Conservation (phyloP, 2,888 invertebrate species). For the Strigamia maritima region DNA sequence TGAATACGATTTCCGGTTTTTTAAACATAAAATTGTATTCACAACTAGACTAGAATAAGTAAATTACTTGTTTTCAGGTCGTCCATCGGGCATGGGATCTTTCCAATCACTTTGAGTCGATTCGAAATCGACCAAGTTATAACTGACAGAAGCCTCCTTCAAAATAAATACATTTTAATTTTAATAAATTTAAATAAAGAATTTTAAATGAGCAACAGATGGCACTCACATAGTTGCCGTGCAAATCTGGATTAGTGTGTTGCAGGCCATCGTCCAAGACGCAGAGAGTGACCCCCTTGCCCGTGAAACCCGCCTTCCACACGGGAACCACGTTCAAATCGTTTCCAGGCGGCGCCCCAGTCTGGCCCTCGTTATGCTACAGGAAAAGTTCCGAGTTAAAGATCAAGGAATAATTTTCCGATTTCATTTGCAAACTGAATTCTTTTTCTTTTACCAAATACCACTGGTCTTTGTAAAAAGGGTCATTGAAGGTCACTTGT, state of each 20-base stretch:
- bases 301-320: conserved; percentile 52
- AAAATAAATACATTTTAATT: conserved; percentile 13
- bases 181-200: background rate
- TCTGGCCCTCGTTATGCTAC: conserved; percentile 44
- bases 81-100: conserved; percentile 41
- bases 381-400: conserved; percentile 20
- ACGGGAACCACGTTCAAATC: conserved; percentile 52
- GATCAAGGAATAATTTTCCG: background rate
- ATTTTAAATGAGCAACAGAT: background rate
- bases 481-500: conserved; percentile 37
- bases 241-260: conserved; percentile 44
- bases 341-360: conserved; percentile 43
- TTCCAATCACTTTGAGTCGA: conserved; percentile 46
- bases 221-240: conserved; percentile 44
- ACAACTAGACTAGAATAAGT: background rate
- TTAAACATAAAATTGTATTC: background rate
- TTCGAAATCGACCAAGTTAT: conserved; percentile 50
- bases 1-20: background rate
- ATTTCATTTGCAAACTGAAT: background rate
- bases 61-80: conserved; percentile 50
- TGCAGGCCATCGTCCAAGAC: conserved; percentile 53
- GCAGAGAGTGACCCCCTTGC: conserved; percentile 50
- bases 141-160: conserved; percentile 52
- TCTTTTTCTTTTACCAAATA: conserved; percentile 34
- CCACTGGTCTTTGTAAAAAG: conserved; percentile 38